Base-by-base conservation (phyloP, 2,888 invertebrate genomes). In the Orthosia cruda region DNA sequence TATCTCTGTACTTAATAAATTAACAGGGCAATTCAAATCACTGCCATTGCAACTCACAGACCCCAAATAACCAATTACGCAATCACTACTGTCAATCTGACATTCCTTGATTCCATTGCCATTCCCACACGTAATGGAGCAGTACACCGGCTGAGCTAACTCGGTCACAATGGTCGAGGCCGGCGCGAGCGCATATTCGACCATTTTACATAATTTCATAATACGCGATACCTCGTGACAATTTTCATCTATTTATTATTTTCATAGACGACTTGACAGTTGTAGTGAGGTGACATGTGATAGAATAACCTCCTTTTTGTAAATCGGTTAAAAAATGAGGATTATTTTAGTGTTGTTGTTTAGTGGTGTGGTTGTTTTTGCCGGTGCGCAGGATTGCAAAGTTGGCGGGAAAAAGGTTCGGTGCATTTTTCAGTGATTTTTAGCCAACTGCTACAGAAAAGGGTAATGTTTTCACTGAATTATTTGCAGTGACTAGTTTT, bases 401-500 rank as follows among this genome's bases (percentile, higher is more conserved):
- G 93, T 93, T 90, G 90, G 93, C 82, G 96, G 96, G 80, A 93
- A 91, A 90, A 71, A 78, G 94, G 96, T 96, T 73, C 90, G 74
- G 77, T 64, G 54, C 20, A 66, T 69, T 82, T 49, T 62, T 52
- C 55, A 69, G 55, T 47, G 0, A 15, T 23, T 26, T 26, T 26
- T 26, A 26, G 26, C 26, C 26, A 4, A 26, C 26, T 26, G 4
- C 4, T 4, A 3, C 26, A 26, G 26, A 26, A 26, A 26, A 26
- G 3, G 26, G 26, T 26, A 26, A 4, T 26, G 26, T 26, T 26
- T 26, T 26, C 26, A 26, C 0, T 26, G 26, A 26, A 26, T 26
- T 26, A 4, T 26, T 26, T 26, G 3, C 26, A 26, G 26, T 26
- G 26, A 26, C 26, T 26, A 3, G 26, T 26, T 26, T 26, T 26